Evolutionary conservation across 2,888 invertebrate genomes (phyloP), one percentile per base, ranked within the genome.

Genomic region (Saturnia pavonia): DNA sequence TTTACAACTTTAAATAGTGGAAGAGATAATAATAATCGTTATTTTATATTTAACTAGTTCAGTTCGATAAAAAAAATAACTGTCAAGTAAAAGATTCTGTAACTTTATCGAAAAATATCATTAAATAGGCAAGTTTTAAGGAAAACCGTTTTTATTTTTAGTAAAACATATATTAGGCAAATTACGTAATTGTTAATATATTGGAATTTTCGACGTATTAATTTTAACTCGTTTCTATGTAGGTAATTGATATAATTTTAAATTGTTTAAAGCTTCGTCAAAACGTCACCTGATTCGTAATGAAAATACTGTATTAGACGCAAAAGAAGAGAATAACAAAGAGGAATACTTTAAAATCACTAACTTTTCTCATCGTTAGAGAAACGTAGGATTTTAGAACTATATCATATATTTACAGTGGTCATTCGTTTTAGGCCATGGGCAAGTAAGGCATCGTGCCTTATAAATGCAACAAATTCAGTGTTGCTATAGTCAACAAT

Each of bases 1-100:
- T 94, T 89, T 93, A 94, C 93, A 94, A 90, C 92, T 91, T 91
- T 82, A 86, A 86, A 83, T 83, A 80, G 42, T 54, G 84, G 82
- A 85, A 85, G 82, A 51, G 42, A 63, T 60, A 19, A 82, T 81
- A 79, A 75, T 72, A 74, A 34, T 40, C 8, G 14, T 8, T 69
- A 43, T 42, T 69, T 27, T 63, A 27, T 22, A 34, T 34, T 34
- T 34, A 70, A 54, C 27, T 48, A 27, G 40, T 48, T 48, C 19
- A 48, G 48, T 48, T 19, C 48, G 19, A 48, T 48, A n/a, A 48
- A 48, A 34, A 34, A 34, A 34, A 34, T 19, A 48, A 19, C 45
- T 45, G 45, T 48, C 48, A 19, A 48, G 48, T 48, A 48, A 19
- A 48, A 48, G 19, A 19, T 19, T 4, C 7, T n/a, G 48, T 19